Evolutionary conservation across 2,113 vertebrate species (phyloP).

Genomic region (Elgaria multicarinata): DNA sequence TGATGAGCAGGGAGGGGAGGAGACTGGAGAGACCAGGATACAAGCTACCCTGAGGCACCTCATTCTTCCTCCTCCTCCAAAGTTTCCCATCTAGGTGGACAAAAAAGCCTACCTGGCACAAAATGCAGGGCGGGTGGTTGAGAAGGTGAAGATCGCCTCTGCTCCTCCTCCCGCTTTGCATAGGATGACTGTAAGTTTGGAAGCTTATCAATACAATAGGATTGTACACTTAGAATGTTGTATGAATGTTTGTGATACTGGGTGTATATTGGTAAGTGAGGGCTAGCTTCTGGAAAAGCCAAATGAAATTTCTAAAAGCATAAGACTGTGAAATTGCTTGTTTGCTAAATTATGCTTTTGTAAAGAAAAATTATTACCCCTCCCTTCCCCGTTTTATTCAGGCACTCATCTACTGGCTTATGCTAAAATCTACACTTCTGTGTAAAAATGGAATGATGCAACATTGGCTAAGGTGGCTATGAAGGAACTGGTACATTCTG

Average conservation of each 20-base stretch:
- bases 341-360: conserved; percentile 59
- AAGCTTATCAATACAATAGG: too few relatives aligned
- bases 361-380: conserved; percentile 12
- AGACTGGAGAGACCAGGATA: too few relatives aligned
- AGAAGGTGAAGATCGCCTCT: too few relatives aligned
- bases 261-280: neutral
- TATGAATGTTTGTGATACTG: neutral
- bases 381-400: neutral
- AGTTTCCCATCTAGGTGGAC: too few relatives aligned
- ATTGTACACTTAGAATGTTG: too few relatives aligned
- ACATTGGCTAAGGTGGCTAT: conserved; percentile 21
- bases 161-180: too few relatives aligned
- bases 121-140: too few relatives aligned
- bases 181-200: too few relatives aligned
- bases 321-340: neutral
- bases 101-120: too few relatives aligned
- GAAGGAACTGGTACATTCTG: conserved; percentile 37
- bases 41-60: too few relatives aligned
- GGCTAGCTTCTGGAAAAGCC: accelerated
- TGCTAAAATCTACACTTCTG: neutral
- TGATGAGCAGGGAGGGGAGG: too few relatives aligned
- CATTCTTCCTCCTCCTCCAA: too few relatives aligned
- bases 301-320: neutral
- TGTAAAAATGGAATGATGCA: conserved; percentile 46
- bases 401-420: neutral